phyloP scores from a whole-genome alignment of 2,888 invertebrate species.

The Acanthosepion esculentum region DNA sequence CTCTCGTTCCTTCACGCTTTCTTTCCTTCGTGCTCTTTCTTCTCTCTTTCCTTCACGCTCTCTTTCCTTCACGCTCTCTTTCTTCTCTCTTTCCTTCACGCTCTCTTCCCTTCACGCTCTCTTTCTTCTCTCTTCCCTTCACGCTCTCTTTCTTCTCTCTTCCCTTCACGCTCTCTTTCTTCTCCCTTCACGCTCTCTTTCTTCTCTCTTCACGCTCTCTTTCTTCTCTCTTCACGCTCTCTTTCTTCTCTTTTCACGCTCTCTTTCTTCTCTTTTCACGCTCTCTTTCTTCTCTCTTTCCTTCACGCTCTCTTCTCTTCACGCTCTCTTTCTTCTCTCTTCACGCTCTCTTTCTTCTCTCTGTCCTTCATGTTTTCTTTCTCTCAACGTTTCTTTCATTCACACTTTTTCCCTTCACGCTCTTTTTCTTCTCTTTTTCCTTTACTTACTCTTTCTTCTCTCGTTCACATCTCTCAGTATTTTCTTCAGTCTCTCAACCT shows the following conservation, averaged over 20 bases:
- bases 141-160: no score
- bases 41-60: no score
- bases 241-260: background rate
- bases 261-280: background rate
- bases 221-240: background rate
- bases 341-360: background rate
- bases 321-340: background rate
- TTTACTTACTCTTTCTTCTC: background rate
- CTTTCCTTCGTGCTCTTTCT: no score
- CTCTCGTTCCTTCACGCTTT: no score
- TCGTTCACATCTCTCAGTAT: background rate
- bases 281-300: background rate
- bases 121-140: background rate
- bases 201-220: accelerated
- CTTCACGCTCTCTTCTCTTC: background rate
- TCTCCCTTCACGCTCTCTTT: no score
- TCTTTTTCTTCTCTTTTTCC: background rate
- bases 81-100: no score
- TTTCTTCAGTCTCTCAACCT: background rate
- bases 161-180: no score
- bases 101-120: no score
- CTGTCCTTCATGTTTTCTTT: no score
- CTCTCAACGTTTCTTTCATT: no score
- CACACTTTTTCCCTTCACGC: background rate
- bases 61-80: no score